These are phyloP conservation scores for Drosophila lutescens DNA, from an alignment of 2,888 invertebrate genomes.

Conservation along the genomic window DNA sequence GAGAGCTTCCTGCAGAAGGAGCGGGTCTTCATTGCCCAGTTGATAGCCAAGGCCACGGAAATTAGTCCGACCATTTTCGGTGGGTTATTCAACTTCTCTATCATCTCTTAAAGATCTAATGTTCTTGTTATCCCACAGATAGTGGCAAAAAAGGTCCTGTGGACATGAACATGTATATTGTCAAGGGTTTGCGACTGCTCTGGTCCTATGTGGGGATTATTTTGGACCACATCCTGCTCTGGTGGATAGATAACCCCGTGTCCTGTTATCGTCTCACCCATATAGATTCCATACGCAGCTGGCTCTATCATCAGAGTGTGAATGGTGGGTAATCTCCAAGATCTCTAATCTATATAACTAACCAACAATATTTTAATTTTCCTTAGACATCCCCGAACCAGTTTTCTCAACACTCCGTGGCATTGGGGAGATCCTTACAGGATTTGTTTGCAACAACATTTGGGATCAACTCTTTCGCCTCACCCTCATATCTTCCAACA, in stretches of 20 bases:
- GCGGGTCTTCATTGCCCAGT: constrained; percentile 71
- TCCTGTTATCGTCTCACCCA: constrained; percentile 85
- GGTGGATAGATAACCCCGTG: constrained; percentile 92
- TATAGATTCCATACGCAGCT: constrained; percentile 81
- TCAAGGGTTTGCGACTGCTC: constrained; percentile 84
- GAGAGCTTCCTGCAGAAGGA: constrained; percentile 78
- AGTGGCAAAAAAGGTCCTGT: constrained; percentile 55
- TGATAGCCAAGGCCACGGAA: constrained; percentile 78
- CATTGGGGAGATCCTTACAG: constrained; percentile 91
- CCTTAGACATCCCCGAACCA: constrained; percentile 88
- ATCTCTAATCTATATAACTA: not conserved
- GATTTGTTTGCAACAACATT: constrained; percentile 91
- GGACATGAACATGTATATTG: constrained; percentile 77
- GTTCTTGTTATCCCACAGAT: constrained; percentile 1
- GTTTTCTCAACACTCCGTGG: constrained; percentile 90
- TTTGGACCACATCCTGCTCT: constrained; percentile 91
- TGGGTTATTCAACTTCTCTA: constrained; percentile 18
- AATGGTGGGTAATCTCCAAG: constrained; percentile 61
- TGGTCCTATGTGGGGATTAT: constrained; percentile 93
- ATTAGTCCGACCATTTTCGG: constrained; percentile 81
- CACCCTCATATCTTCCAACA: constrained; percentile 78
- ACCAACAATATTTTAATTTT: too few relatives aligned
- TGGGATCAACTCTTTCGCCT: constrained; percentile 89
- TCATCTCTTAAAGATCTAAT: not conserved
- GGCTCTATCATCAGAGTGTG: constrained; percentile 74